Evolutionary conservation across 2,888 invertebrate species (phyloP), one percentile per base, ranked within the genome.

Genomic region (Drosophila neutralis): DNA sequence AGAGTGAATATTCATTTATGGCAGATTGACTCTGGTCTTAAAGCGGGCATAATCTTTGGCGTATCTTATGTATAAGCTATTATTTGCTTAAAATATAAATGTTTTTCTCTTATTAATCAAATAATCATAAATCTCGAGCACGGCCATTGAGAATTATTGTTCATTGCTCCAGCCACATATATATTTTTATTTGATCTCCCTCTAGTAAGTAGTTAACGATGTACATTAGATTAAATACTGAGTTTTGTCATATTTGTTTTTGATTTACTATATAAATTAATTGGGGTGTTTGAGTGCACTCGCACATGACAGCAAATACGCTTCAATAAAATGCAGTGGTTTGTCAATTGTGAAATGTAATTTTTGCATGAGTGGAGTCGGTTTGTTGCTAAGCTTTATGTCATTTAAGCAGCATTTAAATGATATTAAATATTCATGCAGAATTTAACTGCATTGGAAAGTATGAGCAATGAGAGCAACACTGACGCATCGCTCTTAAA

Each of bases 401-500:
- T 63, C 69, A 76, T 71, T 83, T 83, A 83, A 78, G 45, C 58
- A 78, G 74, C 78, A 87, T 83, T 87, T 69, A 76, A 84, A 76
- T 68, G 48, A 58, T 59, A 78, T 87, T 61, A 76, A 78, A 82
- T 73, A 84, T 87, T 87, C 76, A 87, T 78, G 63, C 59, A 15
- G 66, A 69, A 73, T 67, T 73, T 61, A 73, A 67, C 67, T 38
- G 74, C 52, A 66, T 73, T 64, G 51, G 60, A 35, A 49, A 51
- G 52, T 11, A 51, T 62, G 61, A 73, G 60, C 54, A 75, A 63
- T 69, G 72, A 82, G 68, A 72, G 65, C 66, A 24, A 51, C 65
- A 69, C 69, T 78, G 78, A 74, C 69, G 76, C 79, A 70, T 73
- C 72, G 65, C 72, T 65, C 64, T 78, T 71, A 73, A 80, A 82